Evolutionary conservation across 2,113 vertebrate genomes (phyloP).

Genomic region (Phylloscopus trochiloides): DNA sequence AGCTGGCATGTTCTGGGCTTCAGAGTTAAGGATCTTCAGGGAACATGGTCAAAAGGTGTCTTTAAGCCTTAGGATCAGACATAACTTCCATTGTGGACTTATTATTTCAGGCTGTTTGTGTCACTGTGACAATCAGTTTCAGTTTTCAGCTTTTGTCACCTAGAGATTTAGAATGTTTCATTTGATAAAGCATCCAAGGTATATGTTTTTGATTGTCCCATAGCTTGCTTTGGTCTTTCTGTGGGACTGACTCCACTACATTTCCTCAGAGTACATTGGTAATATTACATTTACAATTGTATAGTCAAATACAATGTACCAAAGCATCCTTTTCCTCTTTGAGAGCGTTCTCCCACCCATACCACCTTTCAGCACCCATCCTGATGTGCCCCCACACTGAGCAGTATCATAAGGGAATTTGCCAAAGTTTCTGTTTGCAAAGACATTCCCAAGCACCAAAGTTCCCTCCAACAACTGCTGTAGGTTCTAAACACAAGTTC

Average conservation of each 20-base stretch:
- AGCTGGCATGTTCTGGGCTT: background rate
- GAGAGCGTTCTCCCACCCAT: background rate
- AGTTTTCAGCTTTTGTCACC: background rate
- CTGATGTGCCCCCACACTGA: background rate
- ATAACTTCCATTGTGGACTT: background rate
- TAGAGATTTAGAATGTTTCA: background rate
- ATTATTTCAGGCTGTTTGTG: background rate
- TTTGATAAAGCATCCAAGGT: background rate
- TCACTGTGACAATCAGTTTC: background rate
- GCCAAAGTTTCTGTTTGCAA: background rate
- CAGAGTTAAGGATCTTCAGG: background rate
- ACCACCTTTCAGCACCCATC: background rate
- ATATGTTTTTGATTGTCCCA: background rate
- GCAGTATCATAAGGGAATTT: rapidly evolving
- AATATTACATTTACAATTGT: background rate
- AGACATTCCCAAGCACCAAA: background rate
- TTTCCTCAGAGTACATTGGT: background rate
- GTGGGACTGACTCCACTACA: background rate
- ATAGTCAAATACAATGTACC: rapidly evolving
- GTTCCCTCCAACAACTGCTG: background rate
- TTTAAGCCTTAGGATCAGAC: background rate
- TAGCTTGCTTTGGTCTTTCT: background rate
- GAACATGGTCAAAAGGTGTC: background rate
- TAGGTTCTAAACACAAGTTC: background rate
- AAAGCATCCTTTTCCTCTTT: background rate